A percentile compares a stretch with the other conserved stretches of the same genome.
These are phyloP conservation scores for Sceloporus tristichus DNA, from an alignment of 2,113 vertebrate genomes.

Conservation along the genomic window DNA sequence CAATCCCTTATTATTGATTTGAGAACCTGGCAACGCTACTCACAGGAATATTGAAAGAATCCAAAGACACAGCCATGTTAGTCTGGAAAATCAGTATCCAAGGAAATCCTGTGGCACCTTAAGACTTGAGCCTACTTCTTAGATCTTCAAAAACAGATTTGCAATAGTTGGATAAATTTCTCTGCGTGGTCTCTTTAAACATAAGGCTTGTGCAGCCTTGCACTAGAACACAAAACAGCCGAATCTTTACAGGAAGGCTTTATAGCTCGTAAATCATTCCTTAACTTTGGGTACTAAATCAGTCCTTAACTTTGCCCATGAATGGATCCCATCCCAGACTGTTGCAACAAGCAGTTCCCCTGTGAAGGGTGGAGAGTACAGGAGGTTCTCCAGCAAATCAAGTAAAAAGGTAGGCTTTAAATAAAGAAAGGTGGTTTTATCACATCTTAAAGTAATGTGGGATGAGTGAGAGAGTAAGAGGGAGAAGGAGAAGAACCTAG, in stretches of 20 bases:
- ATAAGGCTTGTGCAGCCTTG: not conserved
- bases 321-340: constrained; percentile 1
- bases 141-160: not conserved
- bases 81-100: too few relatives aligned
- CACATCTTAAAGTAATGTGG: not conserved
- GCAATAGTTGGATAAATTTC: not conserved
- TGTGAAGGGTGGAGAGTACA: not conserved
- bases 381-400: not conserved
- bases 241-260: not conserved
- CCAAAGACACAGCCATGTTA: too few relatives aligned
- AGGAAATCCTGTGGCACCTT: too few relatives aligned
- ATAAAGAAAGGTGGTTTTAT: not conserved
- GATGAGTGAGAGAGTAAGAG: not conserved
- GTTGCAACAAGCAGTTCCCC: not conserved
- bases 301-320: not conserved
- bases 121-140: too few relatives aligned
- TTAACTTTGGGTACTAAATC: constrained; percentile 4
- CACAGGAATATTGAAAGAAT: too few relatives aligned
- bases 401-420: constrained; percentile 8
- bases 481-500: not conserved
- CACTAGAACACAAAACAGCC: not conserved
- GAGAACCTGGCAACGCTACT: too few relatives aligned
- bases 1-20: too few relatives aligned
- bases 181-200: not conserved
- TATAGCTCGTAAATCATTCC: constrained; percentile 22